Conservation (phyloP, 53 echinoderm and acorn worm species). For the Antedon mediterranea region DNA sequence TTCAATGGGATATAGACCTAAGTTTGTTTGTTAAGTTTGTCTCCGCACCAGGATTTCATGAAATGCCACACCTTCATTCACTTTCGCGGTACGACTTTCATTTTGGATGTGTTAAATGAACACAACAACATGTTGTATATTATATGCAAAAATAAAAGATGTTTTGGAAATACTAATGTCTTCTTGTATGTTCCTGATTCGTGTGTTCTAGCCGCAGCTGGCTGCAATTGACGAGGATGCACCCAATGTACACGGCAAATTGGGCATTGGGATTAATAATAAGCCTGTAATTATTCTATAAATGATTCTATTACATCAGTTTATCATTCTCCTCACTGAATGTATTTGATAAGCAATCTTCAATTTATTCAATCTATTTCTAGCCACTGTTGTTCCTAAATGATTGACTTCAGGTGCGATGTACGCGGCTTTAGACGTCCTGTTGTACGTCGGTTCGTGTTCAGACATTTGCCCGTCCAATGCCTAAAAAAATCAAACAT, state of each 20-base stretch:
- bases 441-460: not conserved
- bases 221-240: not conserved
- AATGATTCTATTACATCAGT: not conserved
- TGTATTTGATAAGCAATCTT: not conserved
- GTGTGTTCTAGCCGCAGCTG: not conserved
- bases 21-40: too few species aligned
- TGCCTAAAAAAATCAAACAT: not conserved
- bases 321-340: not conserved
- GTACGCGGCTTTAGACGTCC: not conserved
- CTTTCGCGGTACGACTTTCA: too few species aligned
- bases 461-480: not conserved
- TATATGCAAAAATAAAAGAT: too few species aligned
- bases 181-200: too few species aligned
- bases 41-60: too few species aligned
- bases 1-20: too few species aligned
- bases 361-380: not conserved
- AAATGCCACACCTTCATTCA: too few species aligned
- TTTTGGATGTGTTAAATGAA: too few species aligned
- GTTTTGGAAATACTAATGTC: too few species aligned
- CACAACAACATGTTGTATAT: too few species aligned
- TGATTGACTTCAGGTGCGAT: not conserved
- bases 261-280: not conserved
- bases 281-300: not conserved
- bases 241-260: not conserved
- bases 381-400: not conserved